These are phyloP conservation scores for Drosophila jambulina DNA, from an alignment of 1,140 invertebrate genomes.

Conservation along the genomic window DNA sequence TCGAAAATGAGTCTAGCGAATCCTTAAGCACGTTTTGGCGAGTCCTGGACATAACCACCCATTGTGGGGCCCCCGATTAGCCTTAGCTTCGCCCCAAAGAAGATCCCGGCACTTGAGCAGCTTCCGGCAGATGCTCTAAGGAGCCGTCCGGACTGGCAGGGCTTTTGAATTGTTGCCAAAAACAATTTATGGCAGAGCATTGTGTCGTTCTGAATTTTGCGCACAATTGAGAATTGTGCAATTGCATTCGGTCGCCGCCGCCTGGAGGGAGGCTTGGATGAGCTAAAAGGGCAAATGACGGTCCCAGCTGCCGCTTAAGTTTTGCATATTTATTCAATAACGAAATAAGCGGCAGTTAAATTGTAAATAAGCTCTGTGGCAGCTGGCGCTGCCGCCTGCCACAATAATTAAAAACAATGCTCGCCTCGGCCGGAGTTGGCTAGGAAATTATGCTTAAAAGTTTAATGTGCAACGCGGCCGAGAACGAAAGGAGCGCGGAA, in stretches of 20 bases:
- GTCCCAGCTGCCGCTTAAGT: conserved; percentile 53
- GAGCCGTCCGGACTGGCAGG: conserved; percentile 22
- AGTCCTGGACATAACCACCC: conserved; percentile 5
- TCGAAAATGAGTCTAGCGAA: background rate
- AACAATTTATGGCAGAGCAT: conserved; percentile 68
- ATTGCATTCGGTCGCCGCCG: conserved; percentile 57
- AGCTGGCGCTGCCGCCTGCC: conserved; percentile 38
- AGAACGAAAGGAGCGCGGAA: conserved; percentile 1
- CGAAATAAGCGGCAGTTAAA: conserved; percentile 68
- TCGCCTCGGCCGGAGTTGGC: conserved; percentile 4
- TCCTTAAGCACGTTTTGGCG: conserved; percentile 11
- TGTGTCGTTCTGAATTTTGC: conserved; percentile 66
- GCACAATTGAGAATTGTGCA: conserved; percentile 76
- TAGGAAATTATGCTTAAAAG: conserved; percentile 53
- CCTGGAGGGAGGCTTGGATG: background rate
- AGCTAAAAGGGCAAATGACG: conserved; percentile 36
- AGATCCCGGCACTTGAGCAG: conserved; percentile 8
- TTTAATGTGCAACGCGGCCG: conserved; percentile 52
- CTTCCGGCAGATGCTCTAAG: conserved; percentile 33
- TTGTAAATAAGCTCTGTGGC: conserved; percentile 71
- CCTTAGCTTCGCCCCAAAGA: conserved; percentile 19
- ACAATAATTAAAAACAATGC: conserved; percentile 71
- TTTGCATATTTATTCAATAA: conserved; percentile 79
- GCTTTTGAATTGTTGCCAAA: conserved; percentile 72
- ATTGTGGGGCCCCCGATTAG: conserved; percentile 44